These are phyloP conservation scores for Microctonus brassicae DNA, from an alignment of 2,888 invertebrate species.

Conservation along the genomic window DNA sequence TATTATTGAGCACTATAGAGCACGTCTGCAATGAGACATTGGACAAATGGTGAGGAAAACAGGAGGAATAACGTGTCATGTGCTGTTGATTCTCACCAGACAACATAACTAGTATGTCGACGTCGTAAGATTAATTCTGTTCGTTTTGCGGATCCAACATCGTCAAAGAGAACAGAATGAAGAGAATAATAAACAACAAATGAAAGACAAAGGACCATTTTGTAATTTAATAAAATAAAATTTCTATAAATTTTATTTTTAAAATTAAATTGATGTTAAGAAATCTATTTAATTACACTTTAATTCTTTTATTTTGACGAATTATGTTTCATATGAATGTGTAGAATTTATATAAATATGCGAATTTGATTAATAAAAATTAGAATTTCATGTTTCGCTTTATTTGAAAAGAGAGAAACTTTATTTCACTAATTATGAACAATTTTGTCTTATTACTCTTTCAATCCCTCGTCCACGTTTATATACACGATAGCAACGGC, in stretches of 20 bases:
- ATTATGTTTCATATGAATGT: background rate
- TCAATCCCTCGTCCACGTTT: constrained; percentile 2
- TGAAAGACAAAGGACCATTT: background rate
- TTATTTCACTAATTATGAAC: constrained; percentile 42
- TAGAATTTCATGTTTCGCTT: too few relatives aligned
- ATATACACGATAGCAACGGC: constrained; percentile 18
- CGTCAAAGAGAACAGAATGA: background rate
- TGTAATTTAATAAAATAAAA: too few relatives aligned
- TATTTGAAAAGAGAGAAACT: background rate
- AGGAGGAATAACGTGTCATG: background rate
- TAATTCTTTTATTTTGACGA: too few relatives aligned
- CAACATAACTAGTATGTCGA: background rate
- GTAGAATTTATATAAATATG: background rate
- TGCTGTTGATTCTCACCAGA: constrained; percentile 12
- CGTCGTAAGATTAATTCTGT: constrained; percentile 15
- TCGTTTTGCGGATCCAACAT: background rate
- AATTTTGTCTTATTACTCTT: constrained; percentile 44
- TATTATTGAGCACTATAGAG: constrained; percentile 49
- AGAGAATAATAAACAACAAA: background rate
- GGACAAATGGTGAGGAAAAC: constrained; percentile 6
- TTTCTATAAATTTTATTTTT: too few relatives aligned
- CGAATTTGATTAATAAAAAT: too few relatives aligned
- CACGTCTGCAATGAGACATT: background rate
- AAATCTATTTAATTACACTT: too few relatives aligned
- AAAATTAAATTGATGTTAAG: too few relatives aligned